Evolutionary conservation across 2,797 vertebrate species (phyloP).

Genomic region (Acrocephalus scirpaceus): DNA sequence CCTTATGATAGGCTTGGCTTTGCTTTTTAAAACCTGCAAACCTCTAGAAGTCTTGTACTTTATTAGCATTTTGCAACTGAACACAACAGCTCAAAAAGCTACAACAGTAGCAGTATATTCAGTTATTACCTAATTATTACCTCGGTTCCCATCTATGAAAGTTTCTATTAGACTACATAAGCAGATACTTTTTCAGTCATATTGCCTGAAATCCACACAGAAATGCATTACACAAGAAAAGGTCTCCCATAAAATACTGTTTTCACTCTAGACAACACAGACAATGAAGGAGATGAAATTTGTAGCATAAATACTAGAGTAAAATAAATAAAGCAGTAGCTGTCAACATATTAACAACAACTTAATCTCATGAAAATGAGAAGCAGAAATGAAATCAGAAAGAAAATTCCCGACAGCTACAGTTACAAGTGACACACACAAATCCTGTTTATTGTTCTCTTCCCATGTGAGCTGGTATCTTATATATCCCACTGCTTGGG

Average conservation of each 20-base stretch:
- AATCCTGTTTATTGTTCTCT: slow-evolving; percentile 10
- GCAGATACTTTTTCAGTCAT: not conserved
- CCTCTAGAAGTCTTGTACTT: not conserved
- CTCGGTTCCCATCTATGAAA: not conserved
- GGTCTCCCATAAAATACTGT: not conserved
- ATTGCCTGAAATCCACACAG: not conserved
- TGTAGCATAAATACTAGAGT: not conserved
- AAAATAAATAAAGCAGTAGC: slow-evolving; percentile 31
- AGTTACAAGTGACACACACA: not conserved
- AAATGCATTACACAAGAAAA: not conserved
- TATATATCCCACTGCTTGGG: not conserved
- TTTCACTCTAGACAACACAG: not conserved
- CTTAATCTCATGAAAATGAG: slow-evolving; percentile 36
- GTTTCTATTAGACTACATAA: not conserved
- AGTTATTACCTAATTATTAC: not conserved
- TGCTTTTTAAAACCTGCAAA: not conserved
- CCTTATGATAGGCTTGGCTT: not conserved
- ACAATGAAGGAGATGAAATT: not conserved
- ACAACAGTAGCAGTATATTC: not conserved
- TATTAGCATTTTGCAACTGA: not conserved
- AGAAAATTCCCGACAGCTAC: not conserved
- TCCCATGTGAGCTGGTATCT: not conserved
- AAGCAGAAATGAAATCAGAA: slow-evolving; percentile 34
- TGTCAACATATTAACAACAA: slow-evolving; percentile 18
- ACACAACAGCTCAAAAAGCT: not conserved